Conservation (phyloP, 2,888 invertebrate species). For the Drosophila meridiana region DNA sequence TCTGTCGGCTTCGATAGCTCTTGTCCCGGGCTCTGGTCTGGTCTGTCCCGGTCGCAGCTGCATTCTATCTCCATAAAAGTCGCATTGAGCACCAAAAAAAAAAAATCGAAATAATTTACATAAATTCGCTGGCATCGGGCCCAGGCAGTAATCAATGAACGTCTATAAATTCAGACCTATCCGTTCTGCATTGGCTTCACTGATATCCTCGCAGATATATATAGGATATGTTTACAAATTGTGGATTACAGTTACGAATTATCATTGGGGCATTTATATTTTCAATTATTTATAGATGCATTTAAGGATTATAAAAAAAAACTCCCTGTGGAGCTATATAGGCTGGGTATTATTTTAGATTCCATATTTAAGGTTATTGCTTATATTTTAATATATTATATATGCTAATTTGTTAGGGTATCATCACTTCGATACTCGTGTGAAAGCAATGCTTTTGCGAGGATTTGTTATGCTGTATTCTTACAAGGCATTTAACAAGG, state of each 20-base stretch:
- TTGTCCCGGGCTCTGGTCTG: neutral
- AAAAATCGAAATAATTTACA: conserved; percentile 64
- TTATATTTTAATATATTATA: neutral
- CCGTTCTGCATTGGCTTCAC: conserved; percentile 41
- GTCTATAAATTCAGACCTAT: conserved; percentile 72
- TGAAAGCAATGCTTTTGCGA: neutral
- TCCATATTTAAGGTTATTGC: neutral
- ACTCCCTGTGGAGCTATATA: neutral
- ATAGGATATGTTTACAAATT: conserved; percentile 3
- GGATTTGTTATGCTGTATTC: neutral
- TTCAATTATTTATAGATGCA: neutral
- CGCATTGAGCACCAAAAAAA: conserved; percentile 47
- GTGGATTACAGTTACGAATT: neutral
- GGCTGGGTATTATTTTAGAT: neutral
- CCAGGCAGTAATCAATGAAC: conserved; percentile 71
- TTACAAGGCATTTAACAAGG: neutral
- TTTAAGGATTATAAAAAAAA: neutral
- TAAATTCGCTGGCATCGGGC: conserved; percentile 63
- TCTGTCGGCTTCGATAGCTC: conserved; percentile 20
- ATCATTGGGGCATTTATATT: neutral
- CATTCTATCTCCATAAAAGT: conserved; percentile 78
- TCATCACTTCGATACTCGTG: neutral
- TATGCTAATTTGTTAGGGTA: neutral
- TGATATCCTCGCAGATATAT: neutral
- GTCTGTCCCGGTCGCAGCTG: conserved; percentile 57